Percentiles rank a stretch among this genome's conserved stretches.
Evolutionary conservation across 2,113 vertebrate species (phyloP).

Genomic region (Amia ocellicauda): DNA sequence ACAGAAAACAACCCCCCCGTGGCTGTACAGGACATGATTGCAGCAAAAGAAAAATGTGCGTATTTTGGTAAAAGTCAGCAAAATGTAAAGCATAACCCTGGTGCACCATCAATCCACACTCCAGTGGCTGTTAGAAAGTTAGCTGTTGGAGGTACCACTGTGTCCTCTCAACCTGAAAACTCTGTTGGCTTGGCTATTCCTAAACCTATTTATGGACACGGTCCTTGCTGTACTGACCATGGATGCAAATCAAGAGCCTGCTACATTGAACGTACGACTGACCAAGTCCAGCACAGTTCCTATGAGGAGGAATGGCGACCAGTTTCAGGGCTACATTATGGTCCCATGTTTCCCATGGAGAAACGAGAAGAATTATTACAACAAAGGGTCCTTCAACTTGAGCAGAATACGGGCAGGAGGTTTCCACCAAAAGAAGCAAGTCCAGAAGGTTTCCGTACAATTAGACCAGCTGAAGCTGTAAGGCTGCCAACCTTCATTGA

Average conservation of each 20-base stretch:
- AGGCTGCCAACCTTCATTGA: conserved; percentile 49
- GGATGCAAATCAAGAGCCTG: conserved; percentile 52
- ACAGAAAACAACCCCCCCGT: conserved; percentile 45
- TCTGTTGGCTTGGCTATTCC: conserved; percentile 69
- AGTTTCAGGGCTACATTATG: conserved; percentile 36
- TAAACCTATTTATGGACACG: conserved; percentile 75
- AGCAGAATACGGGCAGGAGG: conserved; percentile 23
- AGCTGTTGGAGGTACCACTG: conserved; percentile 25
- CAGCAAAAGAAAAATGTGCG: conserved; percentile 49
- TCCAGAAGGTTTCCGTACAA: conserved; percentile 35
- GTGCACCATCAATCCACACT: conserved; percentile 29
- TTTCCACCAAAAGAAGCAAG: conserved; percentile 49
- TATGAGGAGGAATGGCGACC: conserved; percentile 64
- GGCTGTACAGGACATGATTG: conserved; percentile 35
- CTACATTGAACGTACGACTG: conserved; percentile 49
- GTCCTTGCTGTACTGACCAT: conserved; percentile 58
- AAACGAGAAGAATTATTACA: conserved; percentile 43
- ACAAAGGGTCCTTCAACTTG: conserved; percentile 42
- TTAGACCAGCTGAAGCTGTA: conserved; percentile 35
- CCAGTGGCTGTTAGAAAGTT: conserved; percentile 35
- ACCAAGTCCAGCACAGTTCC: conserved; percentile 43
- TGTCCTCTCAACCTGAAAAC: conserved; percentile 36
- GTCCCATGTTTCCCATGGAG: conserved; percentile 34
- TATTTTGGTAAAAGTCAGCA: conserved; percentile 45
- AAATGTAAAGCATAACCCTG: conserved; percentile 40